Evolutionary conservation across 2,113 vertebrate species (phyloP).

Genomic region (Saccopteryx bilineata): DNA sequence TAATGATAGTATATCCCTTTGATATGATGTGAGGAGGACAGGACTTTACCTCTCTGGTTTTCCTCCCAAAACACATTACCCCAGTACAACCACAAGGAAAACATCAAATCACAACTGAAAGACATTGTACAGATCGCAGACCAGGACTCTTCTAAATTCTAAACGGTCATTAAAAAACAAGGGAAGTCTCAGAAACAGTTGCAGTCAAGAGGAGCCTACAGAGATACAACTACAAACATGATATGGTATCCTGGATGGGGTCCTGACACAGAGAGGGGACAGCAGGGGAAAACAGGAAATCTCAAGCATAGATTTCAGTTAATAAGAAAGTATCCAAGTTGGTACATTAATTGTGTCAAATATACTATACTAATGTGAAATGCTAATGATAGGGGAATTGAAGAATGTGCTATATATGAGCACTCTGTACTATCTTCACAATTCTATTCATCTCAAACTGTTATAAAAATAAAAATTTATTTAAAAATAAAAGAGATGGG

Average conservation of each 20-base stretch:
- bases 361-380: not conserved
- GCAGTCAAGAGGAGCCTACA: not conserved
- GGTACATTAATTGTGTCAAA: not conserved
- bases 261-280: not conserved
- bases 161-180: not conserved
- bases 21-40: not conserved
- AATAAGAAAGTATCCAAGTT: not conserved
- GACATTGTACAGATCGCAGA: not conserved
- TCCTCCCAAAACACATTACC: not conserved
- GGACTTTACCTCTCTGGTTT: not conserved
- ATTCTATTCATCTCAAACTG: not conserved
- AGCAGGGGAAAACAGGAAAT: not conserved
- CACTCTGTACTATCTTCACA: not conserved
- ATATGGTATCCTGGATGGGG: not conserved
- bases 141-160: not conserved
- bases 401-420: not conserved
- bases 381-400: not conserved
- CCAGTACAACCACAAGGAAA: not conserved
- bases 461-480: constrained; percentile 37
- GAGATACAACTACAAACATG: not conserved
- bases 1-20: not conserved
- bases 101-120: not conserved
- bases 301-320: not conserved
- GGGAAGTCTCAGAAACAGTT: not conserved
- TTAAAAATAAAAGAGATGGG: constrained; percentile 7